Percentiles rank a stretch among this genome's conserved stretches.
Conservation (phyloP, 2,888 invertebrate genomes). For the Acholoe squamosa region DNA sequence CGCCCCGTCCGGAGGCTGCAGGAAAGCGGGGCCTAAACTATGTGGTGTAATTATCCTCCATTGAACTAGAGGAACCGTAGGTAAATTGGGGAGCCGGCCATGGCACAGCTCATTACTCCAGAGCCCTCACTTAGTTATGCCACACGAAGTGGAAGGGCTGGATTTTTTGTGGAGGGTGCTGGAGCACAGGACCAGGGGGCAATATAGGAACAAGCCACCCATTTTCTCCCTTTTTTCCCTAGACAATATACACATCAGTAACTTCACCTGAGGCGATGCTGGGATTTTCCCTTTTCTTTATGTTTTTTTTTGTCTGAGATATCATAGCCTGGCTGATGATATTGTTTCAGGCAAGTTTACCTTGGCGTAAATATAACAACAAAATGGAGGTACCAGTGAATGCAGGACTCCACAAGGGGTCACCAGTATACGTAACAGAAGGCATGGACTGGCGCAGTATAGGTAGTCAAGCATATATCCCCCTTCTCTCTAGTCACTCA, state of each 20-base stretch:
- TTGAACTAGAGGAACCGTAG: slow-evolving; percentile 50
- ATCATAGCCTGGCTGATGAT: slow-evolving; percentile 30
- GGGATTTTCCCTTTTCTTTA: background rate
- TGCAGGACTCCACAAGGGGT: background rate
- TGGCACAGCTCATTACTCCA: slow-evolving; percentile 23
- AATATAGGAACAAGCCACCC: background rate
- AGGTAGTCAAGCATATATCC: background rate
- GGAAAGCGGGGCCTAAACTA: slow-evolving; percentile 15
- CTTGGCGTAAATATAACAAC: slow-evolving; percentile 11
- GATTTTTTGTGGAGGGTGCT: slow-evolving; percentile 7
- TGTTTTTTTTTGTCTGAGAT: background rate
- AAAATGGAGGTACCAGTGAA: background rate
- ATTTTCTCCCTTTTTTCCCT: background rate
- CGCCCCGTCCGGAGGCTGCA: background rate
- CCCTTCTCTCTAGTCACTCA: background rate
- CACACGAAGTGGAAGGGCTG: slow-evolving; percentile 46
- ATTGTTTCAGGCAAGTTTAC: slow-evolving; percentile 1
- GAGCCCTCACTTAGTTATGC: slow-evolving; percentile 28
- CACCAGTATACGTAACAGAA: background rate
- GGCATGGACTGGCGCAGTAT: background rate
- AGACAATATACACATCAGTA: slow-evolving; percentile 32
- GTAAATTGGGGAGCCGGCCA: slow-evolving; percentile 31
- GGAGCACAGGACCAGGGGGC: too few relatives aligned
- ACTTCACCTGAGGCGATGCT: background rate
- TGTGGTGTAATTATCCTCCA: slow-evolving; percentile 30